Conservation (phyloP, 1,140 invertebrate species). For the Drosophila simulans region DNA sequence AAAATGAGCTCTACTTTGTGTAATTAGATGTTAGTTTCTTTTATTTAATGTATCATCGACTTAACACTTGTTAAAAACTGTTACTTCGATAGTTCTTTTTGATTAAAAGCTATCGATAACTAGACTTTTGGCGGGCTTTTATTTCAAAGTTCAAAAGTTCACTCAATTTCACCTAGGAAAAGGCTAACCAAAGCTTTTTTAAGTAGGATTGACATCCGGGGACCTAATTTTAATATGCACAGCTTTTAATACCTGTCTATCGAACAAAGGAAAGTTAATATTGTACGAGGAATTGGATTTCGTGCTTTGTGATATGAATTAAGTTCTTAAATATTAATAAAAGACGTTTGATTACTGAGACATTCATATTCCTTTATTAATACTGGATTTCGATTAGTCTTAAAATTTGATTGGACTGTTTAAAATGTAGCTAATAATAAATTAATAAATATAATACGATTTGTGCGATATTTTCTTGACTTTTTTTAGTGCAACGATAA, state of each 20-base stretch:
- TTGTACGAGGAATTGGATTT: not conserved
- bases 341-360: slow-evolving; percentile 3
- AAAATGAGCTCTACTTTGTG: too few relatives aligned
- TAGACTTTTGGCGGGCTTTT: slow-evolving; percentile 20
- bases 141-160: slow-evolving; percentile 23
- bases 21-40: not conserved
- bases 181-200: slow-evolving; percentile 15
- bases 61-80: not conserved
- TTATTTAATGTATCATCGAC: not conserved
- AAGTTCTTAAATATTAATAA: not conserved
- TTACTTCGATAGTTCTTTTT: not conserved
- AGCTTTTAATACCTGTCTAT: slow-evolving; percentile 8
- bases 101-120: slow-evolving; percentile 7
- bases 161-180: not conserved
- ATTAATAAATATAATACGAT: slow-evolving; percentile 51
- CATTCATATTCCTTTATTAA: slow-evolving; percentile 65
- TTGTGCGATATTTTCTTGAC: slow-evolving; percentile 52
- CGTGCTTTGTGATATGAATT: not conserved
- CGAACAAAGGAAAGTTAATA: slow-evolving; percentile 15
- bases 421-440: slow-evolving; percentile 40
- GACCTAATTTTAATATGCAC: slow-evolving; percentile 28
- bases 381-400: slow-evolving; percentile 43
- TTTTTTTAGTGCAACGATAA: slow-evolving; percentile 59
- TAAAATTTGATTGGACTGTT: slow-evolving; percentile 48
- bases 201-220: slow-evolving; percentile 18